Evolutionary conservation across 2,113 vertebrate genomes (phyloP), one percentile per base, ranked within the genome.

Genomic region (Lipotes vexillifer): DNA sequence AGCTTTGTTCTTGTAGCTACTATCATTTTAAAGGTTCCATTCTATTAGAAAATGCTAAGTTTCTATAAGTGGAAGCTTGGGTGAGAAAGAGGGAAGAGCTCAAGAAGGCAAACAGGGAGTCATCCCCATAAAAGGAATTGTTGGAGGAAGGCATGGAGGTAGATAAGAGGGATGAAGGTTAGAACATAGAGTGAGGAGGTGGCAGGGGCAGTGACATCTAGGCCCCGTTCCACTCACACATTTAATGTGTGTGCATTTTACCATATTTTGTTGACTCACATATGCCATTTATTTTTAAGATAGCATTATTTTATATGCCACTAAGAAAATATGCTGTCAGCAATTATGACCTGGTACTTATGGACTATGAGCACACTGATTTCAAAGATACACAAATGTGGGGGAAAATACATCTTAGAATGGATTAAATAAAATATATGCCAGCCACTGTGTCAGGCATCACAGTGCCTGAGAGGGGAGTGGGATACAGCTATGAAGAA

Each of bases 301-400:
- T 20, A 59, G 31, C 52, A 38, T 93, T 84, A 27, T 75, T 92
- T 63, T 97, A 55, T 66, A 38, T 65, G 27, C 81, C 65, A 75
- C 83, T 69, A 94, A 92, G 88, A 93, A 88, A 33, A 90, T 78
- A 29, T 20, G 5, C 38, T 68, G 10, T 82, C 33, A 46, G 69
- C 93, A 85, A 91, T 91, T 36, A 31, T 49, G 52, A 59, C 17
- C 55, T 81, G 49, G 27, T 85, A 81, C 80, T 89, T 59, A 78
- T 36, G 55, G 44, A 57, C 38, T 78, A 78, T 61, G 49, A 85
- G 38, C 29, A 57, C 17, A 52, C 49, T 31, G 38, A 93, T 77
- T 84, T 93, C 44, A 93, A 91, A 91, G 85, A 82, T 33, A 71
- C n/a, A 92, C 68, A 94, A 88, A 87, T 72, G 25, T 11, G 25